A percentile compares a stretch with the other conserved stretches of the same genome.
phyloP scores from a whole-genome alignment of 2,113 vertebrate genomes.

The Lepisosteus oculatus region DNA sequence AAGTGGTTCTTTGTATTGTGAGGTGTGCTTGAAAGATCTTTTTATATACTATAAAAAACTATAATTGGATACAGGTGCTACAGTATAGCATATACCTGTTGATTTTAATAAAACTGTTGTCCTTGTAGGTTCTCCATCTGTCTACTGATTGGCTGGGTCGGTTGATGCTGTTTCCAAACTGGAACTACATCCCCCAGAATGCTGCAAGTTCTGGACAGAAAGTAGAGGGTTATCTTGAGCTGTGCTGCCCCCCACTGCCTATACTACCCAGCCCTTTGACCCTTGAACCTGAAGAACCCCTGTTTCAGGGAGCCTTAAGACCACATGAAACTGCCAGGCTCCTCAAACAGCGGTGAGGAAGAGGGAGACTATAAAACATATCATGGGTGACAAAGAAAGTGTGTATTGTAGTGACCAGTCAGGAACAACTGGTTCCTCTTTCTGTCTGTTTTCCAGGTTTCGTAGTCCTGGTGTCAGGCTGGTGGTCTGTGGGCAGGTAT shows the following conservation, averaged over 20 bases:
- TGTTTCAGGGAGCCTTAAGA: slow-evolving; percentile 19
- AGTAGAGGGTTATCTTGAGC: slow-evolving; percentile 57
- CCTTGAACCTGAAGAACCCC: slow-evolving; percentile 28
- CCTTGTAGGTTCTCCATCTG: slow-evolving; percentile 58
- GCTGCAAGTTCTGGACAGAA: slow-evolving; percentile 24
- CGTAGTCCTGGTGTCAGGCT: slow-evolving; percentile 37
- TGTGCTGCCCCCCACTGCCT: slow-evolving; percentile 60
- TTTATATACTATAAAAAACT: neutral
- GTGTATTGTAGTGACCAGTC: too few species aligned
- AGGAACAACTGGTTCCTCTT: neutral
- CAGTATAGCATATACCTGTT: too few species aligned
- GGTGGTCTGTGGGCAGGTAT: slow-evolving; percentile 61
- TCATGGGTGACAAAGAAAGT: too few species aligned
- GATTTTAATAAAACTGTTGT: neutral
- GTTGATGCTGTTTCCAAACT: slow-evolving; percentile 70
- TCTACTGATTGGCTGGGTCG: slow-evolving; percentile 60
- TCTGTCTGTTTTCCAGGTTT: slow-evolving; percentile 22
- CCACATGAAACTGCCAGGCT: slow-evolving; percentile 36
- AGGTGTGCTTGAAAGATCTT: slow-evolving; percentile 47
- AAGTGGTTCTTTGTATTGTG: slow-evolving; percentile 66
- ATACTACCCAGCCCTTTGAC: slow-evolving; percentile 37
- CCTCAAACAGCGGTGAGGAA: slow-evolving; percentile 41
- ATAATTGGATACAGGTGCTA: neutral
- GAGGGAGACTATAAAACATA: neutral
- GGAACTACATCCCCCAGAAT: slow-evolving; percentile 75